Evolutionary conservation across 2,888 invertebrate species (phyloP), one percentile per base, ranked within the genome.

Genomic region (Kryphioiulus occultus): DNA sequence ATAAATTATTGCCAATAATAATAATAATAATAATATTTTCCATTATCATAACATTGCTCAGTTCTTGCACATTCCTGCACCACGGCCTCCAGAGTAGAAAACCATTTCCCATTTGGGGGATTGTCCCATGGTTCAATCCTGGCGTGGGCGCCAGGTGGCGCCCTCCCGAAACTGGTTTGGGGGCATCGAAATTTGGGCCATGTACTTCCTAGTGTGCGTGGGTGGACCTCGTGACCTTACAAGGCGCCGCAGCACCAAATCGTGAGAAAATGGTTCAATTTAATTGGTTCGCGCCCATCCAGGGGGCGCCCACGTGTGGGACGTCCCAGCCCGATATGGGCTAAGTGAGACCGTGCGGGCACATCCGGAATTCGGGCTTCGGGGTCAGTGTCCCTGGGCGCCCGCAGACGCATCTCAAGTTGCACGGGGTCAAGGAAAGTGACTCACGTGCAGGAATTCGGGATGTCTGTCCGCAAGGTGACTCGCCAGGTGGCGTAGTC

Each of bases 201-300:
- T n/a, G 59, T 59, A 59, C 59, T 59, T 59, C 59, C 59, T 59
- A 59, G 59, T 59, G 59, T n/a, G 59, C 59, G 59, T 59, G 59
- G 59, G 59, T n/a, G 59, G 59, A 59, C 59, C 59, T n/a, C 59
- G 59, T 59, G 59, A 59, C 59, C 59, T 59, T 59, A 59, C 59
- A 59, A 4, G 59, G 59, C 59, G n/a, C 15, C 2, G 15, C 59
- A 3, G 15, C n/a, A 3, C n/a, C 4, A 19, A 59, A 59, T 59
- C 59, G 59, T 59, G 59, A 59, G 59, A 59, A 59, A 59, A 59
- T 59, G n/a, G 3, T 19, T n/a, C 59, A 4, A 59, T 59, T 59
- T 59, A 59, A 59, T 59, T 59, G 59, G 59, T 59, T n/a, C n/a
- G n/a, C 59, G 9, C 59, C 59, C 39, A 39, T 39, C 59, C 47